phyloP scores from a whole-genome alignment of 1,140 invertebrate genomes.

The Ganaspis sp. region DNA sequence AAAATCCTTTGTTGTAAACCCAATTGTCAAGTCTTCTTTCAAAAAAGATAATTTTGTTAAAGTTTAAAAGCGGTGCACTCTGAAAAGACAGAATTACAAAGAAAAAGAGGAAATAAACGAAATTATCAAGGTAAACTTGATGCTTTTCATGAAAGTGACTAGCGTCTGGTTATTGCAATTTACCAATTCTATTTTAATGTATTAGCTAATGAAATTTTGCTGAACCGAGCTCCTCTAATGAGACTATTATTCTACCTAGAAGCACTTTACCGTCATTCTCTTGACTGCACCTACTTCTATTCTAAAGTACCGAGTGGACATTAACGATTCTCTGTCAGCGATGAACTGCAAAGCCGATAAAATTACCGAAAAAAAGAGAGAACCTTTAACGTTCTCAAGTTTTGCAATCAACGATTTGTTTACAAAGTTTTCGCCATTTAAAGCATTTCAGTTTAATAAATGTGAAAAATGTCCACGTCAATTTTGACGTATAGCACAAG shows the following conservation, averaged over 20 bases:
- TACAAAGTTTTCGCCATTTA: neutral
- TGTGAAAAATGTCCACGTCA: neutral
- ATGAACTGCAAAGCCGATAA: conserved; percentile 5
- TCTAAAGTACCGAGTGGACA: neutral
- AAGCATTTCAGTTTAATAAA: neutral
- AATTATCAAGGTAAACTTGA: neutral
- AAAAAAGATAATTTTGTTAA: conserved; percentile 5
- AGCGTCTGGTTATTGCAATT: conserved; percentile 3
- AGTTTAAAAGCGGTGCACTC: conserved; percentile 3
- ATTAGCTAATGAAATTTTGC: conserved; percentile 19
- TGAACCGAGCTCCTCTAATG: conserved; percentile 8
- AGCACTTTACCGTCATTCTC: neutral
- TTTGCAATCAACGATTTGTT: neutral
- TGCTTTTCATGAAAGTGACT: conserved; percentile 12
- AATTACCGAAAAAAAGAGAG: neutral
- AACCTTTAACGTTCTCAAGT: neutral
- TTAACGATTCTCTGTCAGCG: conserved; percentile 12
- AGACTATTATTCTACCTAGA: conserved; percentile 21
- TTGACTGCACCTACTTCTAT: neutral
- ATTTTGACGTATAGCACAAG: neutral
- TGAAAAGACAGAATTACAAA: neutral
- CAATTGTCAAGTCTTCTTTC: neutral
- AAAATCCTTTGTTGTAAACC: neutral
- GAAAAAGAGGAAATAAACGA: neutral
- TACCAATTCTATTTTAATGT: conserved; percentile 25